Evolutionary conservation across 2,113 vertebrate genomes (phyloP).

Genomic region (Mixornis gularis): DNA sequence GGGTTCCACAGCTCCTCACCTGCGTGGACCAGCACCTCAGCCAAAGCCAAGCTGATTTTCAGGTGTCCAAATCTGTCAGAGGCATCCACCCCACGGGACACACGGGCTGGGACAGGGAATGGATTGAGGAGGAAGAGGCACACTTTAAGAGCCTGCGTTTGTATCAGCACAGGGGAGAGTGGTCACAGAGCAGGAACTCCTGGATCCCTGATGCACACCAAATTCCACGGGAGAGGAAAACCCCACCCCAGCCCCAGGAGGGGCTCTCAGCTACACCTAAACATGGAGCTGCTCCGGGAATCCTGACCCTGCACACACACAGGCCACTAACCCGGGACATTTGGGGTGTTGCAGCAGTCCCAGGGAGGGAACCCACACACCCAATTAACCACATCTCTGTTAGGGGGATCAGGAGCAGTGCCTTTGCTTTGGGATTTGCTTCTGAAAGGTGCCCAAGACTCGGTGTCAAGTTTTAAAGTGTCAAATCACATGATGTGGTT

Average conservation of each 20-base stretch:
- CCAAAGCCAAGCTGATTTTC: neutral
- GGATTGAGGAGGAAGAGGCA: neutral
- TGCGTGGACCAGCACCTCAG: neutral
- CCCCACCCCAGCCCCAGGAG: neutral
- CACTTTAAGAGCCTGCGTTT: neutral
- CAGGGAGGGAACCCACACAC: neutral
- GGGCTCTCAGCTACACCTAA: neutral
- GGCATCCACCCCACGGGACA: too few relatives aligned
- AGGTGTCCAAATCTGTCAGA: neutral
- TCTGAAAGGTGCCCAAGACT: neutral
- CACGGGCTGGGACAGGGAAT: neutral
- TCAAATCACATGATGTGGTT: neutral
- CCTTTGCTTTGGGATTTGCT: neutral
- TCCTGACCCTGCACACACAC: neutral
- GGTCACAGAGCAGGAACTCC: neutral
- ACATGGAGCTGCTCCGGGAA: neutral
- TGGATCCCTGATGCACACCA: neutral
- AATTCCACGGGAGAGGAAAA: neutral
- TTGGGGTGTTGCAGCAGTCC: neutral
- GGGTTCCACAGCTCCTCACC: neutral
- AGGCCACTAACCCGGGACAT: neutral
- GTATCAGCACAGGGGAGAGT: neutral
- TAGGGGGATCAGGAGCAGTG: neutral
- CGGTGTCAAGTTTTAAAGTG: neutral
- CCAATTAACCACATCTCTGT: neutral